Base-by-base conservation (phyloP, 2,797 vertebrate species). In the Vireo griseus region DNA sequence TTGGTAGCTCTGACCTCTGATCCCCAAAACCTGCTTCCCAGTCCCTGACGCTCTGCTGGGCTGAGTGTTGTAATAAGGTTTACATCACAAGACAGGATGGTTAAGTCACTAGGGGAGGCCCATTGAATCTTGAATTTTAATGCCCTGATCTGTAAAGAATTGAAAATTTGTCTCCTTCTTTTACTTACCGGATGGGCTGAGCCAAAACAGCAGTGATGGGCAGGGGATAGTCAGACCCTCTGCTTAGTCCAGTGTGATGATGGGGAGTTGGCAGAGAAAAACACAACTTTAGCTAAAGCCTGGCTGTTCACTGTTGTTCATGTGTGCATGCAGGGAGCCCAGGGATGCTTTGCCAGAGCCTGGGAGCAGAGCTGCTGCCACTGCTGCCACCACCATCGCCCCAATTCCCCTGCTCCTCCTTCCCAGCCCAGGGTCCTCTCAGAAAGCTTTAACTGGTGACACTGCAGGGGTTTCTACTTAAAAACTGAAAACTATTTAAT, bases 301-400 rank as follows among this genome's bases (percentile, higher is more conserved):
- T 57, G 44, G 14, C 10, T 77, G n/a, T 14, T 47, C 24, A 7
- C 10, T 10, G 1, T 16, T 35, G 31, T 47, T 89, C 20, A 5
- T 11, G 47, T 51, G 40, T 42, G 35, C 3, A 0, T 13, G 12
- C 21, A 65, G 73, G 44, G 37, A 91, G 31, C 16, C 42, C 7
- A 10, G 57, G 13, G 16, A 61, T 54, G 16, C 35, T 81, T 50
- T 61, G 33, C 45, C 28, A 69, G 42, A 67, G 39, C 20, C 16
- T 0, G 0, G 58, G 22, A 68, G 31, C 42, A 35, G 62, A 80
- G 26, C 4, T 15, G 25, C 52, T 18, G n/a, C 44, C 44, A 28
- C 28, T 50, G 15, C 20, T 57, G 59, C 52, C 42, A 15, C 28
- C 10, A 24, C 7, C 28, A 57, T 9, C 0, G 0, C 37, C 45